These are phyloP conservation scores for Aegotheles bennettii DNA, from an alignment of 2,113 vertebrate genomes.

Conservation along the genomic window DNA sequence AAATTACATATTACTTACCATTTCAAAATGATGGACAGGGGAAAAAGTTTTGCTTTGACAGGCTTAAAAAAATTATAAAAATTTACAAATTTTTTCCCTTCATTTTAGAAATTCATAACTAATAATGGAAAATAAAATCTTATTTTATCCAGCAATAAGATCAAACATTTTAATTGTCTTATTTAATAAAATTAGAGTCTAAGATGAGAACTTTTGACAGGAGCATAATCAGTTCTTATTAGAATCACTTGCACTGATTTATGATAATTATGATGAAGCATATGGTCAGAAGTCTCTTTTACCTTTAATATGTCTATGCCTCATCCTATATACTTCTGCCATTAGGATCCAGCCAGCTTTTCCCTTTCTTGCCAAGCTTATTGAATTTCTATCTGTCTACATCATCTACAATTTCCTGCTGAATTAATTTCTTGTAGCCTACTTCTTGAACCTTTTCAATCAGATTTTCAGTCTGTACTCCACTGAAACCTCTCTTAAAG, in stretches of 20 bases:
- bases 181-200: neutral
- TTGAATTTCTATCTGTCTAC: slow-evolving; percentile 53
- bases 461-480: neutral
- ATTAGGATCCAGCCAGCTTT: neutral
- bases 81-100: neutral
- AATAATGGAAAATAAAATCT: neutral
- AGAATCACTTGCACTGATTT: neutral
- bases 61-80: slow-evolving; percentile 3
- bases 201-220: neutral
- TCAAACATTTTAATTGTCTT: neutral
- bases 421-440: slow-evolving; percentile 31
- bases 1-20: slow-evolving; percentile 1
- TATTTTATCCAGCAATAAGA: neutral
- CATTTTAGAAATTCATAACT: neutral
- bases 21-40: neutral
- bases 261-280: neutral
- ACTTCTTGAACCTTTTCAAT: slow-evolving; percentile 19
- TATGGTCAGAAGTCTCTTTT: neutral
- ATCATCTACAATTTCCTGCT: slow-evolving; percentile 35
- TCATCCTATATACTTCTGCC: neutral
- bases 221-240: neutral
- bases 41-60: neutral
- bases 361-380: neutral
- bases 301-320: neutral
- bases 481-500: slow-evolving; percentile 8